These are phyloP conservation scores for Meleagris gallopavo DNA, from an alignment of 2,113 vertebrate species.

Conservation along the genomic window DNA sequence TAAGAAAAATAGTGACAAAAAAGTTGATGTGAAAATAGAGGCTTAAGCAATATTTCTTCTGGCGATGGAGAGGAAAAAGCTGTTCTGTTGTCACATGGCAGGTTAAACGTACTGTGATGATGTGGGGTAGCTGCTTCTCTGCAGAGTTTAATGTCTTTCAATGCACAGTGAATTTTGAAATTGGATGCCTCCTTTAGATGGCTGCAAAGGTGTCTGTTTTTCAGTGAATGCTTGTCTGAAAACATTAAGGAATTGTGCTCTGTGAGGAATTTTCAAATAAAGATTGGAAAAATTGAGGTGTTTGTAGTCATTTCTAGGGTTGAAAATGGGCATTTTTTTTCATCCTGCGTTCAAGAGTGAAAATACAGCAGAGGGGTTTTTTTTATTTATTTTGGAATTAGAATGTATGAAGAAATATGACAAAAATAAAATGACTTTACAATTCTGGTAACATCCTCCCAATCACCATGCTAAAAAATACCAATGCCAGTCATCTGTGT, in stretches of 20 bases:
- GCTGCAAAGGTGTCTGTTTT: neutral
- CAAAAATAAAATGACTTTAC: neutral
- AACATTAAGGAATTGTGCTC: neutral
- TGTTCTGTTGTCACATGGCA: neutral
- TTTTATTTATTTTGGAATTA: neutral
- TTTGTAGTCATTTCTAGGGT: neutral
- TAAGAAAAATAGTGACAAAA: constrained; percentile 54
- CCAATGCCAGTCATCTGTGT: neutral
- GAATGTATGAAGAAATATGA: neutral
- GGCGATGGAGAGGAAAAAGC: neutral
- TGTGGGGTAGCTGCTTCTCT: neutral
- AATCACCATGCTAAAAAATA: neutral
- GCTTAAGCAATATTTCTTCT: constrained; percentile 20
- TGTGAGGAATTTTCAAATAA: neutral
- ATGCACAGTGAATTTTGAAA: neutral
- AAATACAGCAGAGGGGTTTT: neutral
- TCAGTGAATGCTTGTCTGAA: neutral
- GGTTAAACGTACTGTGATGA: constrained; percentile 6
- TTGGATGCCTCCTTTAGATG: neutral
- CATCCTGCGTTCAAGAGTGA: neutral
- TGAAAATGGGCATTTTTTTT: neutral
- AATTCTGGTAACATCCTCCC: neutral
- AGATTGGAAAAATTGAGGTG: neutral
- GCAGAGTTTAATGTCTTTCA: neutral
- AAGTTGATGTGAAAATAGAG: neutral